Evolutionary conservation across 64 coral and sea anemone genomes (phyloP), one percentile per base, ranked within the genome.

Genomic region (Montipora foliosa): DNA sequence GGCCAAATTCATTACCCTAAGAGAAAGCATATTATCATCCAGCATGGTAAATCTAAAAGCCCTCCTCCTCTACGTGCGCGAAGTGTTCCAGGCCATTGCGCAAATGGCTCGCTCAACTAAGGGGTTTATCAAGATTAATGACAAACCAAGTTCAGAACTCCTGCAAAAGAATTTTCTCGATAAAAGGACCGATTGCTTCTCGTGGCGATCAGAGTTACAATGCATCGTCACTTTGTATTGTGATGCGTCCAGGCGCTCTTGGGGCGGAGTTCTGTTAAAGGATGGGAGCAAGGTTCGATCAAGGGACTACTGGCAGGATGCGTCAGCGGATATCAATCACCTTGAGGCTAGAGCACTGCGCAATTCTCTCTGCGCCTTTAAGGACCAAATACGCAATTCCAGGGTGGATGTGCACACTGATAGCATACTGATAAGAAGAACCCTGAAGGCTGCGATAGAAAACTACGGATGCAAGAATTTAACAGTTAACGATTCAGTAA

Each of bases 211-310:
- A 37, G 29, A 37, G 29, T 37, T 37, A 37, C 29, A 37, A 37
- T 37, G 29, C 29, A 37, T 37, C 29, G 62, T 29, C n/a, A 50
- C 77, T 80, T 47, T 79, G 17, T 62, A 61, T 13, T 7, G 89
- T 77, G 12, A 90, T 47, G 76, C 76, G 1, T 90, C 89, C 20
- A 78, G 21, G 22, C 50, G 76, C 14, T 74, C 77, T 4, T 90
- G 58, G 77, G 76, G 58, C 17, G 89, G 6, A 46, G 76, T 80
- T 19, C 58, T 80, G 1, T n/a, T 47, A 3, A 24, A 79, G 17
- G 76, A 70, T 48, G 55, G 78, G 3, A 47, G 49, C 8, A 13
- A 20, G 11, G 17, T 48, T 2, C 22, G 13, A 47, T 51, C 15
- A 2, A 90, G 21, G 22, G 29, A 37, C 29, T 37, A 37, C 29